Evolutionary conservation across 2,888 invertebrate species (phyloP).

Genomic region (Tetramorium bicarinatum): DNA sequence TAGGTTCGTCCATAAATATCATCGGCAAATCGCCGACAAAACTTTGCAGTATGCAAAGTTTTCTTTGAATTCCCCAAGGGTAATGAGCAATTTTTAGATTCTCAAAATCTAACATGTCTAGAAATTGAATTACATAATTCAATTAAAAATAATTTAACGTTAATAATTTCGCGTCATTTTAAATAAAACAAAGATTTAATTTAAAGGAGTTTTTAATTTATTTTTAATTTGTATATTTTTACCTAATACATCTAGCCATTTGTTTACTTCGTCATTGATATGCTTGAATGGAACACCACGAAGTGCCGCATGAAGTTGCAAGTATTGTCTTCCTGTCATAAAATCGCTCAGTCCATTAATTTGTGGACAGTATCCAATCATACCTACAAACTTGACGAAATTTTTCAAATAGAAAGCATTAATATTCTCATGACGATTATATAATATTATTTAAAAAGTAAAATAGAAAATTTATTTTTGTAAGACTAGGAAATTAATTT

Average conservation of each 20-base stretch:
- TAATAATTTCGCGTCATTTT: not conserved
- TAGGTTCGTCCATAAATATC: slow-evolving; percentile 71
- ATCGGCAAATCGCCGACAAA: slow-evolving; percentile 71
- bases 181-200: not conserved
- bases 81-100: slow-evolving; percentile 64
- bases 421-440: not conserved
- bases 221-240: not conserved
- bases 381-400: slow-evolving; percentile 63
- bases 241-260: slow-evolving; percentile 74
- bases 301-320: slow-evolving; percentile 66
- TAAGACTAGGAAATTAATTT: too few relatives aligned
- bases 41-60: slow-evolving; percentile 69
- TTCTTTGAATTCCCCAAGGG: slow-evolving; percentile 67
- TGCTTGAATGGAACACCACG: slow-evolving; percentile 68
- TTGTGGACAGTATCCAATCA: slow-evolving; percentile 73
- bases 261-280: slow-evolving; percentile 68
- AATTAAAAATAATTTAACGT: not conserved
- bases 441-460: not conserved
- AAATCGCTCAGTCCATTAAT: slow-evolving; percentile 67
- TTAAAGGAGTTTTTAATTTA: not conserved
- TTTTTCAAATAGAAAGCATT: slow-evolving; percentile 18
- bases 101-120: slow-evolving; percentile 73
- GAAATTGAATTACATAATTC: not conserved
- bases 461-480: not conserved
- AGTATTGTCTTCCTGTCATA: slow-evolving; percentile 70